Base-by-base conservation (phyloP, 2,888 invertebrate species). In the Oscheius sp. region DNA sequence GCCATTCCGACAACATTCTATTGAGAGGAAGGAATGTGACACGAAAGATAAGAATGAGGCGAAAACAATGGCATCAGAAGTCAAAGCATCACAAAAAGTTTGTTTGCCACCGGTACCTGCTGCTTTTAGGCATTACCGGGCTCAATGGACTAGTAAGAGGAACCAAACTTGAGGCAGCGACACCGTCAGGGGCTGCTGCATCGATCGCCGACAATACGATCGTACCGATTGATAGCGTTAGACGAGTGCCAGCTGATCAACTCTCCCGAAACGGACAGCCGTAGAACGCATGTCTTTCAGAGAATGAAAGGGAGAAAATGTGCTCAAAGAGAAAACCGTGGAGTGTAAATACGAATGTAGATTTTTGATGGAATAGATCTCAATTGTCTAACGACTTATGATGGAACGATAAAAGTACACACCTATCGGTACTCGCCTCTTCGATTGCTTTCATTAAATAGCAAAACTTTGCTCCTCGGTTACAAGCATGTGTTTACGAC, bases 201-300 rank as follows among this genome's bases (percentile, higher is more conserved):
- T 68, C 68, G 68, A 68, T 68, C 55, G 68, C 21, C 35, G 55
- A 68, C 68, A 55, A 68, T 68, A 68, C 68, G 68, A 68, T 68
- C 68, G 68, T n/a, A 29, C 55, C 53, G 68, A 68, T 68, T 68
- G 68, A 68, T 68, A 68, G 68, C 68, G 42, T 63, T 55, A 35
- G 37, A 55, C 42, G 68, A 68, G 53, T 55, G 53, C 68, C 68
- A 68, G 68, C 68, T 68, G 68, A 68, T 68, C 37, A n/a, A 55
- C 68, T 68, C 37, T 35, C 21, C 21, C 55, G 51, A 55, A 35
- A 63, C 29, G 35, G 55, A 68, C 68, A 68, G 35, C 53, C 42
- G 55, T 11, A 55, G 29, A 65, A 51, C 42, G 42, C 42, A 42
- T 42, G 21, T 55, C 9, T 55, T 29, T 55, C 55, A 2, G 21